Base-by-base conservation (phyloP, 2,888 invertebrate species). In the Drosophila nr. perissopoda region DNA sequence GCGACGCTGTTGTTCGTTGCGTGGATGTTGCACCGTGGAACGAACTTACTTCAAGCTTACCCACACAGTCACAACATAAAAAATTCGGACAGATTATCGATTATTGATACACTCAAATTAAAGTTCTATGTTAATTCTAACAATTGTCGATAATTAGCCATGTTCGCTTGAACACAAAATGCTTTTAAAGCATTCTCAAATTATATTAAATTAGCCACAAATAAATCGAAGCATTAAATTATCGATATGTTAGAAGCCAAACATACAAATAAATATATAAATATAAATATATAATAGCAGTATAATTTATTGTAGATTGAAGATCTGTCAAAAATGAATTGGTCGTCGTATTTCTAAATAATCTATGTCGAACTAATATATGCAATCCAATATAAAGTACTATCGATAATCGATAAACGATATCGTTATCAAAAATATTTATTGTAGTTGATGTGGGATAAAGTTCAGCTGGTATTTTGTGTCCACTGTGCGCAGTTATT, bases 11-110 rank as follows among this genome's bases (percentile, higher is more conserved):
- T 52, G 63, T 63, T 60, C 27, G 27, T 51, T 25, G 49, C 38
- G 54, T 57, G 46, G 51, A 13, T 59, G 65, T 11, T 27, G 61
- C 61, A 79, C 78, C 21, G 56, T 77, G 77, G 62, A 10, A 6
- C 58, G 1, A n/a, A 49, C 25, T 31, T 16, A 25, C 16, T 16
- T 46, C 16, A 18, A 46, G 4, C 21, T 46, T 4, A 4, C 21
- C 16, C 46, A 46, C 46, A 25, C 46, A 8, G 18, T 13, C 21
- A 46, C 21, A 6, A 42, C 21, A 25, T 16, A 16, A 16, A 16
- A 8, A 25, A 46, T 25, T 25, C 16, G 4, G 2, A 16, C 2
- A 46, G 16, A 16, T 25, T 8, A 8, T 4, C 42, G 40, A 40
- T 40, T n/a, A 2, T 40, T n/a, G 40, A 21, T 13, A 21, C 7